Evolutionary conservation across 1,140 invertebrate species (phyloP), one percentile per base, ranked within the genome.

Genomic region (Anoplophora glabripennis): DNA sequence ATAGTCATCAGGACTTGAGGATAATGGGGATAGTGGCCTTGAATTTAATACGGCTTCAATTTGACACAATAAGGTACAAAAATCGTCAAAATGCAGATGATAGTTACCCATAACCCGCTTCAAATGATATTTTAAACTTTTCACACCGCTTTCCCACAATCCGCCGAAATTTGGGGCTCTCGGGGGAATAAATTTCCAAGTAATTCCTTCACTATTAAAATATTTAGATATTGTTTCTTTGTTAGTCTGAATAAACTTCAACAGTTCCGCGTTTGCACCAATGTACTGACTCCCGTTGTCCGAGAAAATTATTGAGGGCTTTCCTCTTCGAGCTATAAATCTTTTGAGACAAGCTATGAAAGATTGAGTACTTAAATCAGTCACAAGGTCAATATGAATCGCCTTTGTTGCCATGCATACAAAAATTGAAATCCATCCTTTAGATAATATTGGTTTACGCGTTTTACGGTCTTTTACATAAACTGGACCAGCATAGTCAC

Each of bases 131-230:
- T 79, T 80, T 7, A 72, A 61, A 17, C 56, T 59, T 63, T 76
- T 76, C 0, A 80, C 69, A 0, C 64, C 72, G 1, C 68, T 61
- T 60, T 80, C 78, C 67, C 74, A 77, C 18, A 76, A 21, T 14
- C 74, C 76, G 11, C 77, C 76, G 51, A 80, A 76, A 67, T 78
- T 71, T 4, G 75, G 72, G 7, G 74, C 67, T 5, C 42, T 12
- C 14, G 78, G 71, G 0, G 78, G 77, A 54, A 75, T 77, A 57
- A 80, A 78, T 28, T 75, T 49, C 76, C 78, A 81, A 33, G 12
- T 34, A 7, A 57, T 48, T 11, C 17, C 10, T n/a, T 57, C 40
- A 14, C 8, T 14, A n/a, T 18, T 1, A 21, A 54, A 15, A 52
- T 14, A 34, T 14, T 57, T 3, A 1, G 17, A 34, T 1, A 47